These are phyloP conservation scores for Cephus rjabovi DNA, from an alignment of 2,888 invertebrate species.

Conservation along the genomic window DNA sequence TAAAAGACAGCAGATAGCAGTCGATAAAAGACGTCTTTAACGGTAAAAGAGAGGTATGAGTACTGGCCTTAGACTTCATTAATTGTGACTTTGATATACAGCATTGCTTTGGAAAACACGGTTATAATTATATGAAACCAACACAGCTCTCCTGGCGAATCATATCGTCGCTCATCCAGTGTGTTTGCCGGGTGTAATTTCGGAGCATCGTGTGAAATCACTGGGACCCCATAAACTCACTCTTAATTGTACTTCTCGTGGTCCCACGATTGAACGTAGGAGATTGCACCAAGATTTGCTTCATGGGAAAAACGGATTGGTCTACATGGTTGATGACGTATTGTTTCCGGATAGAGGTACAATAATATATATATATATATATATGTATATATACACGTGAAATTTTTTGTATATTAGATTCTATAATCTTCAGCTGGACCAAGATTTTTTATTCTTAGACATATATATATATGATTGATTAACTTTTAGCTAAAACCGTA, in stretches of 20 bases:
- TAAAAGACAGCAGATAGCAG: no score
- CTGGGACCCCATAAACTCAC: constrained; percentile 58
- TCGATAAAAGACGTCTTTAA: no score
- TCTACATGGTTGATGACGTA: constrained; percentile 77
- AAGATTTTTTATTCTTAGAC: background rate
- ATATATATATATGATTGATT: background rate
- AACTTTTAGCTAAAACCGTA: constrained; percentile 61
- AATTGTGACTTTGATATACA: background rate
- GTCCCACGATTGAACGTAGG: constrained; percentile 62
- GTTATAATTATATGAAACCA: background rate
- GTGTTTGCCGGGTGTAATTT: constrained; percentile 66
- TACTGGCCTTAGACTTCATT: no score
- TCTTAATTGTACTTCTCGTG: constrained; percentile 64
- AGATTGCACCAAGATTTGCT: constrained; percentile 63
- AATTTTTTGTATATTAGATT: background rate
- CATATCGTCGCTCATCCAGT: constrained; percentile 66
- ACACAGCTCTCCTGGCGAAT: constrained; percentile 64
- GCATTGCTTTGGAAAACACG: background rate
- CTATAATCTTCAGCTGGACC: background rate
- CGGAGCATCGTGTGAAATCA: constrained; percentile 61
- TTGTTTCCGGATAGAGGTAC: constrained; percentile 74
- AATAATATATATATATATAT: constrained; percentile 10
- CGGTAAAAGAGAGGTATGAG: no score
- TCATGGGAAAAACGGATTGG: constrained; percentile 79
- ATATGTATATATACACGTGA: background rate